Base-by-base conservation (phyloP, 1,140 invertebrate genomes). In the Physella acuta region DNA sequence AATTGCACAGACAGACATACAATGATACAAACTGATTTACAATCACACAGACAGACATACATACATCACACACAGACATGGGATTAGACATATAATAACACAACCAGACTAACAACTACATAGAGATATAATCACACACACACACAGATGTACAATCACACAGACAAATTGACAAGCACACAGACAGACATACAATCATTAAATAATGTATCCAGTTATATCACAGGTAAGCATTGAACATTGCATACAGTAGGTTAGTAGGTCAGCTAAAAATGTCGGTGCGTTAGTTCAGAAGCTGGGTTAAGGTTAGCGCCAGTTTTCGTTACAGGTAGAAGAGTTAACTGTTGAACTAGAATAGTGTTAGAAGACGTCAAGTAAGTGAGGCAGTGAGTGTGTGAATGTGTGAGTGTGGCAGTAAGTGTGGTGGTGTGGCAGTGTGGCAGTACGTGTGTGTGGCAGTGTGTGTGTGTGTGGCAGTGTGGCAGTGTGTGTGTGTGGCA, bases 351-450 rank as follows among this genome's bases (percentile, higher is more conserved):
- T n/a, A n/a, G n/a, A n/a, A n/a, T n/a, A n/a, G n/a, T n/a, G n/a
- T n/a, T n/a, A n/a, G n/a, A n/a, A n/a, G n/a, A n/a, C n/a, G n/a
- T n/a, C n/a, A n/a, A n/a, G n/a, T n/a, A n/a, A n/a, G n/a, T n/a
- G n/a, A n/a, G n/a, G n/a, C n/a, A n/a, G n/a, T n/a, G n/a, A n/a
- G n/a, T 56, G 20, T 24, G 20, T 34, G 31, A 44, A 44, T 49
- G 62, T 24, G 44, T 31, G 33, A 34, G 65, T 56, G 31, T 31
- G 53, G 36, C 24, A 56, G 51, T 56, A 28, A n/a, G 49, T 31
- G 31, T 56, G 51, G 26, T 24, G n/a, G 52, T 34, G n/a, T 20
- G 53, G 20, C 20, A 24, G 49, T 39, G n/a, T 34, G 33, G 28
- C 20, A 24, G 34, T 67, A 17, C 28, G 53, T 53, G 26, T 28